Base-by-base conservation (phyloP, 2,888 invertebrate species). In the Diarsia rubi region DNA sequence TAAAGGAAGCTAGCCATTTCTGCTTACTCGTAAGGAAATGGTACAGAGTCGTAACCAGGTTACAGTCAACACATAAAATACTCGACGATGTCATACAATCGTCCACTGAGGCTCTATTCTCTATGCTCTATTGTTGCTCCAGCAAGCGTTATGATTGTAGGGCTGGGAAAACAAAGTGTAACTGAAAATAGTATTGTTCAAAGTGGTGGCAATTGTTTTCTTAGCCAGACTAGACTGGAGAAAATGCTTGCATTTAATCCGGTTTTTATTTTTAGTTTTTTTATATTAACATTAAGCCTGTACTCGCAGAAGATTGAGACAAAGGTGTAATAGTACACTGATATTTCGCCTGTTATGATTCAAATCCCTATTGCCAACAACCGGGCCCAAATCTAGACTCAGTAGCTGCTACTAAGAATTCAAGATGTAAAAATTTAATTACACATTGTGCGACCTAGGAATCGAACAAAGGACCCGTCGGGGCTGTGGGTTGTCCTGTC, bases 1-100 rank as follows among this genome's bases (percentile, higher is more conserved):
- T 54, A 54, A 62, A 66, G 24, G 44, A 62, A 73, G 65, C 54
- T 19, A 49, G 14, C 52, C 45, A 47, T 67, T 59, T 49, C 57
- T 24, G 54, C 62, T 67, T 47, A 72, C 54, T 37, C 54, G 19
- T 49, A 78, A 81, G 65, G 79, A 82, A 82, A 73, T 70, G 78
- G 69, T 64, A 70, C 47, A 59, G 67, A 65, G 75, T 84, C 85
- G 82, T 88, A 84, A 83, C 79, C 73, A 49, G 75, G 83, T 82
- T 77, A 85, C 75, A 64, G 74, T 66, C 60, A 79, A 78, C 75
- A 76, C 85, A 87, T 88, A 88, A 88, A 88, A 77, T 79, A 81
- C 82, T 68, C 70, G 73, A 82, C 87, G 78, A 79, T 86, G 87
- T 86, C 82, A 86, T 88, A 83, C 77, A 82, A 66, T 72, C 79